Evolutionary conservation across 2,888 invertebrate genomes (phyloP), one percentile per base, ranked within the genome.

Genomic region (Sinohyriopsis cumingii): DNA sequence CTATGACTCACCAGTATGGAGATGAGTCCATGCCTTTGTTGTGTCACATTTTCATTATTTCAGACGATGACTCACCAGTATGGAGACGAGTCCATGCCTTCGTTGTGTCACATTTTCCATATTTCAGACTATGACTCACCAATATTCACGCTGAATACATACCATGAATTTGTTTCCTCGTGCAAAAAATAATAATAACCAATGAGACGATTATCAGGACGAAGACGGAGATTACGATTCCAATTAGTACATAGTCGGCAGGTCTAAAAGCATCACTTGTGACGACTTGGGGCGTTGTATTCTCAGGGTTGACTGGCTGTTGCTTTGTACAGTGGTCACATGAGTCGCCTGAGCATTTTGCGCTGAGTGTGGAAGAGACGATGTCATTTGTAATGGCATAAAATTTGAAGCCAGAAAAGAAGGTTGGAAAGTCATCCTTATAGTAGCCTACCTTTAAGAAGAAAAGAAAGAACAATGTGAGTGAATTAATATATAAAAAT

Each of bases 161-260:
- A 80, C 81, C 79, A 63, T 69, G 68, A 19, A 78, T 64, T 63
- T 75, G 68, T 55, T 67, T 72, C 62, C 67, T 73, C 61, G 79
- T 77, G 61, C 72, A 79, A 25, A 72, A 76, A 33, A 75, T 63
- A 20, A 79, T 73, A 45, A 74, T 57, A n/a, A 74, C 25, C 18
- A 76, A 61, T 56, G 74, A 63, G 18, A 80, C 61, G 12, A 79
- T n/a, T 20, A 80, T 68, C n/a, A 81, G 56, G n/a, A 78, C 63
- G 24, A 78, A 68, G 15, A 82, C 59, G n/a, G 74, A 65, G 1
- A 71, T 73, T 12, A 79, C 67, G 6, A 81, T 67, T 24, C 75
- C 77, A 55, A 81, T 77, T 1, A 81, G 70, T 15, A 79, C 74
- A 28, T 70, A 79, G 20, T 81, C 79, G 5, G 78, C 68, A 18